These are phyloP conservation scores for Percopsis omiscomaycus DNA, from an alignment of 2,797 vertebrate genomes.

Conservation along the genomic window DNA sequence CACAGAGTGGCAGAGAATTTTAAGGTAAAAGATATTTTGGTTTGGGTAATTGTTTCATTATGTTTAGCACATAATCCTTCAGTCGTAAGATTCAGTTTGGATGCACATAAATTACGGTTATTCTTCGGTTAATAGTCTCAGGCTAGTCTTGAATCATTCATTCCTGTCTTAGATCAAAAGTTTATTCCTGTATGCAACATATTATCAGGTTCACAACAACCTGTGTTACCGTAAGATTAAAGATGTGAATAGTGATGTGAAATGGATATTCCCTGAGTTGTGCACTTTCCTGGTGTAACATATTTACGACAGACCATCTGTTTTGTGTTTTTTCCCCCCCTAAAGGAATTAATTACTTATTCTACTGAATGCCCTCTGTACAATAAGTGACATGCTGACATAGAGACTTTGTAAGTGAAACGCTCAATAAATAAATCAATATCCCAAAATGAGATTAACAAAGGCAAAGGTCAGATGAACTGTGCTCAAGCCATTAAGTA, in stretches of 20 bases:
- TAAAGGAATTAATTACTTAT: constrained; percentile 7
- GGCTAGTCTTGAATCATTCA: background rate
- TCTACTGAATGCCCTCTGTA: constrained; percentile 57
- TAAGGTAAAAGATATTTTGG: constrained; percentile 2
- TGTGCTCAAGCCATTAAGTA: background rate
- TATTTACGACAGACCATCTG: constrained; percentile 28
- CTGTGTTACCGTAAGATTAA: constrained; percentile 5
- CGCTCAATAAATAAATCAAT: background rate
- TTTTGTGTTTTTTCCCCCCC: constrained; percentile 8
- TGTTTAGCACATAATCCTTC: constrained; percentile 5
- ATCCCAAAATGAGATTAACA: background rate
- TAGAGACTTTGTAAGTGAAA: background rate
- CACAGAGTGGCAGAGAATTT: background rate
- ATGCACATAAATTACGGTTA: constrained; percentile 7
- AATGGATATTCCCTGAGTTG: constrained; percentile 72
- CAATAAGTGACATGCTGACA: constrained; percentile 26
- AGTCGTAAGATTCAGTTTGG: background rate
- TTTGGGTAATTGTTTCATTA: background rate
- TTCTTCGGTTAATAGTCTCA: constrained; percentile 2
- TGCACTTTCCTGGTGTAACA: constrained; percentile 39
- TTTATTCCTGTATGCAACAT: background rate
- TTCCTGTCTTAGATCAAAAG: too few species aligned
- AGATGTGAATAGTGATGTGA: constrained; percentile 27
- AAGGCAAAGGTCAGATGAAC: background rate
- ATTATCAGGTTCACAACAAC: background rate